Percentiles rank a stretch among this genome's conserved stretches.
These are phyloP conservation scores for Atherix ibis DNA, from an alignment of 2,888 invertebrate genomes.

Conservation along the genomic window DNA sequence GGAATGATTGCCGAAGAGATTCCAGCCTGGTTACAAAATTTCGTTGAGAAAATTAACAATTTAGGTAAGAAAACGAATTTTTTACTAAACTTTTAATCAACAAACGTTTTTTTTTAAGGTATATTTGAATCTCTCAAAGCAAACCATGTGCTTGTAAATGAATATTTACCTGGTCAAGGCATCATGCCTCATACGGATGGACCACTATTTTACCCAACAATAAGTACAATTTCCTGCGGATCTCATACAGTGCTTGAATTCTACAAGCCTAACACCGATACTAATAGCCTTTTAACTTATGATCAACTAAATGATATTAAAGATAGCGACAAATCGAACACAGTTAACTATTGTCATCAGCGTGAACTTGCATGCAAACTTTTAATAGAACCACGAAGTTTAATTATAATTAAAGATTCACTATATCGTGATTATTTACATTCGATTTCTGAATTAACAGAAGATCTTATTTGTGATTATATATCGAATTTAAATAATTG, in stretches of 20 bases:
- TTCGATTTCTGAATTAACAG: slow-evolving; percentile 56
- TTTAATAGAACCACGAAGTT: slow-evolving; percentile 72
- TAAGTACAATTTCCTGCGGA: slow-evolving; percentile 84
- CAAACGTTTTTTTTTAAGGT: slow-evolving; percentile 12
- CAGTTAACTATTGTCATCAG: neutral
- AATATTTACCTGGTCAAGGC: slow-evolving; percentile 85
- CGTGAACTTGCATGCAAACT: slow-evolving; percentile 47
- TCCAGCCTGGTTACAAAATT: slow-evolving; percentile 66
- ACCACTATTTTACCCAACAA: slow-evolving; percentile 78
- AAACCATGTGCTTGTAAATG: slow-evolving; percentile 91
- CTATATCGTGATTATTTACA: slow-evolving; percentile 77
- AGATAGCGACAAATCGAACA: neutral
- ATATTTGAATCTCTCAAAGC: slow-evolving; percentile 51
- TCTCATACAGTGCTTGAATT: slow-evolving; percentile 86
- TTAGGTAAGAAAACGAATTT: slow-evolving; percentile 40
- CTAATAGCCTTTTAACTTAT: slow-evolving; percentile 21
- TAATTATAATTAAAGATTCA: slow-evolving; percentile 67
- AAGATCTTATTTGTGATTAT: slow-evolving; percentile 45
- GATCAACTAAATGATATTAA: neutral
- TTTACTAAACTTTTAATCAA: neutral
- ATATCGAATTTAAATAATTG: slow-evolving; percentile 51
- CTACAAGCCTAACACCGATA: slow-evolving; percentile 37
- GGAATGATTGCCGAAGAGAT: slow-evolving; percentile 86
- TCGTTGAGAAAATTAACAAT: slow-evolving; percentile 50
- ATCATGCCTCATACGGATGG: slow-evolving; percentile 97